Base-by-base conservation (phyloP, 1,140 invertebrate species). In the Drosophila obscura region DNA sequence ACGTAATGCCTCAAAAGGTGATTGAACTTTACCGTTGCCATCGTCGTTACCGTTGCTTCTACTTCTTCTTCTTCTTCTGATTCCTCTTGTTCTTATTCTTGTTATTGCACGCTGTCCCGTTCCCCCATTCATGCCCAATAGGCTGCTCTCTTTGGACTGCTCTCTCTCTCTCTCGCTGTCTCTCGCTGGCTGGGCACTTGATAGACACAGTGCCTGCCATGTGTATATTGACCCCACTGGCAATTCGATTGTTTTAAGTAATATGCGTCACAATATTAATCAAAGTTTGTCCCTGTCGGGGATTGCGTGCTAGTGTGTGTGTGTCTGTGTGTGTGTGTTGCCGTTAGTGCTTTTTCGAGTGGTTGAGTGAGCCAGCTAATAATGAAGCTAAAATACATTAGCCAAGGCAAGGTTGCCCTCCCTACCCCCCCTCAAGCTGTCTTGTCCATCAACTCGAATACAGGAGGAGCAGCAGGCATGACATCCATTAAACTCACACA, bases 1-100 rank as follows among this genome's bases (percentile, higher is more conserved):
- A 76, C 57, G 64, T 67, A 76, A 76, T 76, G 67, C 63, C 56
- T 44, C 35, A 39, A 76, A 76, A 69, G 73, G 73, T 76, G 63
- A 76, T 76, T 76, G 73, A 76, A 76, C 73, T 49, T 41, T 24
- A 48, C 56, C 73, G 22, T 39, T 39, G 56, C 51, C 73, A 48
- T 58, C 64, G 59, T 51, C 43, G 73, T 56, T 57, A 52, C 63
- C 72, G 64, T 61, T 73, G 53, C 48, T 56, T 45, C 45, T 53
- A 55, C 45, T 35, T 50, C 58, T 41, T 11, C 5, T 19, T 73
- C 62, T 55, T 64, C 39, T 28, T 52, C 43, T 51, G 53, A 13
- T 48, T 52, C 19, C 28, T 58, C 13, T 60, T 52, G 13, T 26
- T 46, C 7, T 60, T 58, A 24, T 51, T 50, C 13, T 22, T 13